Percentiles rank a stretch among this genome's conserved stretches.
Evolutionary conservation across 2,888 invertebrate genomes (phyloP).

Genomic region (Volucella bombylans): DNA sequence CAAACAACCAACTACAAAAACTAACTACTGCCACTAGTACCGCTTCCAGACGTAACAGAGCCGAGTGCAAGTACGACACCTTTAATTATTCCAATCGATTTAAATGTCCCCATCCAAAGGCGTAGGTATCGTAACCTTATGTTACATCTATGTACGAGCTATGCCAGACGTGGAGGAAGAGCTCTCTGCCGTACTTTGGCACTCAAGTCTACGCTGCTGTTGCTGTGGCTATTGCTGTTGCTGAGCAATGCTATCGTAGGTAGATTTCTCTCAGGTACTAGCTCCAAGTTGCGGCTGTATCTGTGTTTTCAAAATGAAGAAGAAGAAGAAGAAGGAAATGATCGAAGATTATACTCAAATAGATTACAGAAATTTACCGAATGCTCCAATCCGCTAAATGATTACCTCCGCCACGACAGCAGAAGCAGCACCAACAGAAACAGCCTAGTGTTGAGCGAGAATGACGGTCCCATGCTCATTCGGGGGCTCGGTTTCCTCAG

Average conservation of each 20-base stretch:
- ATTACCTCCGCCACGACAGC: constrained; percentile 67
- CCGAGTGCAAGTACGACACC: constrained; percentile 72
- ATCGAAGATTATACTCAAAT: constrained; percentile 73
- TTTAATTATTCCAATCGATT: constrained; percentile 74
- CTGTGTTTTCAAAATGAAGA: background rate
- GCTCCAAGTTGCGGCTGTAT: background rate
- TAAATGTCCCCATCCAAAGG: constrained; percentile 69
- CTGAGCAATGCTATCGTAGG: constrained; percentile 17
- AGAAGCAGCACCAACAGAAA: constrained; percentile 19
- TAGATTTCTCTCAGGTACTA: constrained; percentile 35
- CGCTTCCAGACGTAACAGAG: constrained; percentile 18
- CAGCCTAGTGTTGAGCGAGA: background rate
- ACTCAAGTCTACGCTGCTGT: constrained; percentile 27
- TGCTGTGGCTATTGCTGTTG: constrained; percentile 2
- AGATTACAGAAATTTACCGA: constrained; percentile 73
- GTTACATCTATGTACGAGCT: constrained; percentile 16
- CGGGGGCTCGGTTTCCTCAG: too few relatives aligned
- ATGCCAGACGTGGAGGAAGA: constrained; percentile 10
- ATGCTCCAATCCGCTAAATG: constrained; percentile 73
- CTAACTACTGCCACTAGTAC: background rate
- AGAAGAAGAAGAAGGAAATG: constrained; percentile 66
- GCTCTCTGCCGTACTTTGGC: background rate
- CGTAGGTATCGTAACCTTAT: constrained; percentile 58
- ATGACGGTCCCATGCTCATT: constrained; percentile 11
- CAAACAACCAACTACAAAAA: constrained; percentile 50